Base-by-base conservation (phyloP, 2,113 vertebrate species). In the Colaptes auratus region DNA sequence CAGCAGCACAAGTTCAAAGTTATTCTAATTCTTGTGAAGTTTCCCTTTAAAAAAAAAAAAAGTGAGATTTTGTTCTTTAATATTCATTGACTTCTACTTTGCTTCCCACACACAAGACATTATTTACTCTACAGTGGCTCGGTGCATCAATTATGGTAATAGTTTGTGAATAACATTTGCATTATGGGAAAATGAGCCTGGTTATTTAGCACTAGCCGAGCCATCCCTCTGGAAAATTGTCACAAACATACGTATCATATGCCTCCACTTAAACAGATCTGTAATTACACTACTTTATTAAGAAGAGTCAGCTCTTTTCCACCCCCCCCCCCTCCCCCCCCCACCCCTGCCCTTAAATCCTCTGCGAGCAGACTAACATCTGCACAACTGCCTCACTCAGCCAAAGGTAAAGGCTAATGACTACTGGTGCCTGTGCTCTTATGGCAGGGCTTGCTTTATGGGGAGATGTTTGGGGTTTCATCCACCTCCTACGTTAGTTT, bases 121-220 rank as follows among this genome's bases (percentile, higher is more conserved):
- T 97, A 97, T 98, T 98, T 98, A 98, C 97, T 96, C 95, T 96
- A 96, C 92, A 97, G 94, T 96, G 96, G 95, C 96, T 98, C 86
- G 86, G 96, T 97, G 90, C 98, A 98, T 98, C 97, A 98, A 98
- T 98, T 98, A 98, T 96, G 97, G 79, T 98, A 98, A 98, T 98
- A 96, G 95, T 97, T 97, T 95, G 95, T 96, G 96, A 97, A 95
- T 96, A 97, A 97, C 96, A 97, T 96, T 97, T 96, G 95, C 97
- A 98, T 98, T 98, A 97, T 96, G 93, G 96, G 97, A 97, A 97
- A 98, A 97, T 74, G 93, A 98, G 97, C 91, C 91, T 95, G 94
- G 97, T 96, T 96, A 97, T 96, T 96, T 97, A 97, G 96, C 91
- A 97, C 89, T 93, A 96, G 92, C 88, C 46, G 0, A 96, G 84